These are phyloP conservation scores for Popillia japonica DNA, from an alignment of 1,140 invertebrate species.

Conservation along the genomic window DNA sequence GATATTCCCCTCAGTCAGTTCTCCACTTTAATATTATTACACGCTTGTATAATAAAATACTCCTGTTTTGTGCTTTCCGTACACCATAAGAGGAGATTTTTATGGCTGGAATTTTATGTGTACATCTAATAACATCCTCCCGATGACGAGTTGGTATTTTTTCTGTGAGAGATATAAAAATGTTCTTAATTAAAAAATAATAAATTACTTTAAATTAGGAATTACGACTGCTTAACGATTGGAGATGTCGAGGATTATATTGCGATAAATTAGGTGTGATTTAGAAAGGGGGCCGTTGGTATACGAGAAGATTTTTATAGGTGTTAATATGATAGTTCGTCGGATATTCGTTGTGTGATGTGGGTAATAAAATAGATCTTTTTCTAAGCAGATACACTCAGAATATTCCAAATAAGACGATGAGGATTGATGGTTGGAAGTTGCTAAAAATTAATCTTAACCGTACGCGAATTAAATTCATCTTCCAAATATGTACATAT, in stretches of 20 bases:
- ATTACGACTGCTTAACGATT: conserved; percentile 23
- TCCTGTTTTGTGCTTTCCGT: not conserved
- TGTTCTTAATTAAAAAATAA: conserved; percentile 32
- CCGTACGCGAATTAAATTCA: too few relatives aligned
- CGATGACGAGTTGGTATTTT: not conserved
- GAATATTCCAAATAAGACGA: too few relatives aligned
- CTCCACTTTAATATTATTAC: not conserved
- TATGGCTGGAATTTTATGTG: not conserved
- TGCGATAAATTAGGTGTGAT: conserved; percentile 32
- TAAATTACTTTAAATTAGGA: conserved; percentile 31
- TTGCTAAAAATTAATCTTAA: too few relatives aligned
- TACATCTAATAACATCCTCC: not conserved
- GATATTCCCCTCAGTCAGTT: not conserved
- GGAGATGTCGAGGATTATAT: not conserved
- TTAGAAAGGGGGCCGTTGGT: conserved; percentile 5
- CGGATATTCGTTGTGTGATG: not conserved
- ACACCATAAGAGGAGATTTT: not conserved
- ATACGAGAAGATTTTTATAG: conserved; percentile 28
- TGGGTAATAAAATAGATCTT: conserved; percentile 27
- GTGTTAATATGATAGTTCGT: conserved; percentile 8
- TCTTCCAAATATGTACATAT: too few relatives aligned
- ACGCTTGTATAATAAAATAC: not conserved
- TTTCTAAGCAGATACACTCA: not conserved
- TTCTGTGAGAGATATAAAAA: not conserved
- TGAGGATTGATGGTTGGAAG: too few relatives aligned